Evolutionary conservation across 2,113 vertebrate genomes (phyloP).

Genomic region (Triplophysa tibetana): DNA sequence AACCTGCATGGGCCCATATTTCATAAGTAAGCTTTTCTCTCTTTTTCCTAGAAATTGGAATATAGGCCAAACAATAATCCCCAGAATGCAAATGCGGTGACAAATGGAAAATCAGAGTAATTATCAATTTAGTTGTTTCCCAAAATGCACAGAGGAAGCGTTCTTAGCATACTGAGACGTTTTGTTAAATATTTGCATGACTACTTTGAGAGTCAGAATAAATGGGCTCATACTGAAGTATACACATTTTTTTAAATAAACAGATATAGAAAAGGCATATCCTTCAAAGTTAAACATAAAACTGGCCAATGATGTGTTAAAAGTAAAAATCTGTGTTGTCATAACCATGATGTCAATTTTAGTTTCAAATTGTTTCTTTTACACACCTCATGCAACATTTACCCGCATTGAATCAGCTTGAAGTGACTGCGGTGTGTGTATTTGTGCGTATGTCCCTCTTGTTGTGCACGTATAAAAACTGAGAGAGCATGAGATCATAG

Average conservation of each 20-base stretch:
- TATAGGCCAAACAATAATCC: background rate
- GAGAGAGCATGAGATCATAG: background rate
- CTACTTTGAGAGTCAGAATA: background rate
- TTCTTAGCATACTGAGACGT: background rate
- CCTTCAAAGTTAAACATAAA: too few species aligned
- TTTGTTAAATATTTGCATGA: background rate
- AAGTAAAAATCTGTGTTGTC: background rate
- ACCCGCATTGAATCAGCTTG: background rate
- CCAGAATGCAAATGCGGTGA: background rate
- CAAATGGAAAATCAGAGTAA: background rate
- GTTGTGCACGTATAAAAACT: slow-evolving; percentile 10
- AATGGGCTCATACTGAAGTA: background rate
- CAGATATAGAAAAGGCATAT: too few species aligned
- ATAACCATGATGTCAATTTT: too few species aligned
- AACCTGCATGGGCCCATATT: slow-evolving; percentile 46
- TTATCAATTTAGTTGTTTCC: background rate
- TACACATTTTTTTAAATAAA: too few species aligned
- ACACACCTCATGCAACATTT: background rate
- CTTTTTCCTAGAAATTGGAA: slow-evolving; percentile 14
- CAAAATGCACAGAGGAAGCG: background rate
- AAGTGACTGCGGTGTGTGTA: background rate
- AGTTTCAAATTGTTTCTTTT: too few species aligned
- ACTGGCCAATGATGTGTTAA: too few species aligned
- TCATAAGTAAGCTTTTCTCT: slow-evolving; percentile 35
- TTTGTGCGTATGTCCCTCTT: background rate